phyloP scores from a whole-genome alignment of 1,140 invertebrate species.

The Mesaphorura yosii region DNA sequence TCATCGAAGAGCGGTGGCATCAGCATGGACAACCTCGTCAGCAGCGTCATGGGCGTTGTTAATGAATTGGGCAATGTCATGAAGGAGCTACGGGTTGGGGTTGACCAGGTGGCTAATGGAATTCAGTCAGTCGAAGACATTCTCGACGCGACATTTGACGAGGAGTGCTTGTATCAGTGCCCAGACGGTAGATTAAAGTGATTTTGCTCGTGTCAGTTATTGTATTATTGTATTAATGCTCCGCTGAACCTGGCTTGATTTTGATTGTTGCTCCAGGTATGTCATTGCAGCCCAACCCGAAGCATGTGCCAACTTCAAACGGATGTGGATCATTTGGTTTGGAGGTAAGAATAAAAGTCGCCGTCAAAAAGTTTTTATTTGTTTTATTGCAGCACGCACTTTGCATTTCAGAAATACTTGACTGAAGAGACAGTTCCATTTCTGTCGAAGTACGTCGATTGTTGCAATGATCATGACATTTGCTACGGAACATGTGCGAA shows the following conservation, averaged over 20 bases:
- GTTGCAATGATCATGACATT: slow-evolving; percentile 72
- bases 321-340: slow-evolving; percentile 65
- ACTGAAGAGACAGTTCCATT: too few species aligned
- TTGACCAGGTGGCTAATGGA: slow-evolving; percentile 47
- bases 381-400: background rate
- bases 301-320: slow-evolving; percentile 58
- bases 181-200: slow-evolving; percentile 46
- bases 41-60: too few species aligned
- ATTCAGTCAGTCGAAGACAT: slow-evolving; percentile 65
- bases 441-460: slow-evolving; percentile 73
- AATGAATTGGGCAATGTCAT: slow-evolving; percentile 20
- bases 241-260: background rate
- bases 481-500: slow-evolving; percentile 81
- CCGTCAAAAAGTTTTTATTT: too few species aligned
- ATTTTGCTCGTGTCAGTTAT: background rate
- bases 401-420: slow-evolving; percentile 47
- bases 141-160: slow-evolving; percentile 68
- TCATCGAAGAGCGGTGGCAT: too few species aligned
- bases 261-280: slow-evolving; percentile 41
- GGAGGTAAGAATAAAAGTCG: slow-evolving; percentile 33
- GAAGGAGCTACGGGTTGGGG: slow-evolving; percentile 18
- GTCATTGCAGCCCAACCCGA: slow-evolving; percentile 53
- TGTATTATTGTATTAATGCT: background rate
- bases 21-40: too few species aligned
- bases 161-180: slow-evolving; percentile 64